Conservation (phyloP, 2,797 vertebrate species). For the Telmatherina bonti region DNA sequence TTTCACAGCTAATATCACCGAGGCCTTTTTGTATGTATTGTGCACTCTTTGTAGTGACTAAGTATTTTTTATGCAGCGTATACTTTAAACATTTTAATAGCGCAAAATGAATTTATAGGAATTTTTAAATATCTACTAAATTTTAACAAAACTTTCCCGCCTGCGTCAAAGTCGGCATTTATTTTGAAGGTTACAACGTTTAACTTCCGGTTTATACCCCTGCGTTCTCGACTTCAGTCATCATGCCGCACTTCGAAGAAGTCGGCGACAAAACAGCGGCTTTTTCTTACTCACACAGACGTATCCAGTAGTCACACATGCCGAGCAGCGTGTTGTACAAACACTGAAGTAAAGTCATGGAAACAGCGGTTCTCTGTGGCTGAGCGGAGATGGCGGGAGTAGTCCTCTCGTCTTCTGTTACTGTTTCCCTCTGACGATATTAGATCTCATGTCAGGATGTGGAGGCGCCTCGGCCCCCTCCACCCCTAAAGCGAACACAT, state of each 20-base stretch:
- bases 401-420: constrained; percentile 32
- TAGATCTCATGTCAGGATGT: constrained; percentile 74
- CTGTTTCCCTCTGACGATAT: constrained; percentile 58
- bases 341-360: constrained; percentile 63
- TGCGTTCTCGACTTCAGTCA: constrained; percentile 14
- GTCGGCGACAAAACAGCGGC: constrained; percentile 39
- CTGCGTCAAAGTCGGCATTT: constrained; percentile 4
- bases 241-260: constrained; percentile 22
- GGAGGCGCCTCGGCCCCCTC: constrained; percentile 61
- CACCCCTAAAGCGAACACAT: constrained; percentile 14
- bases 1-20: constrained; percentile 51
- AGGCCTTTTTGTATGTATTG: background rate
- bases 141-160: no score
- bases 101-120: background rate
- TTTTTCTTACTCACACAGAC: constrained; percentile 73
- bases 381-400: background rate
- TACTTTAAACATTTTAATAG: no score
- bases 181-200: constrained; percentile 37
- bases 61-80: background rate
- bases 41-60: background rate
- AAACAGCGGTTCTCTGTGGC: background rate
- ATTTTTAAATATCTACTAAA: no score
- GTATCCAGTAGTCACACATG: constrained; percentile 74
- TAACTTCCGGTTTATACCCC: constrained; percentile 23
- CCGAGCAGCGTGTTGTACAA: constrained; percentile 60